Evolutionary conservation across 1,140 invertebrate species (phyloP), one percentile per base, ranked within the genome.

Genomic region (Teleogryllus occipitalis): DNA sequence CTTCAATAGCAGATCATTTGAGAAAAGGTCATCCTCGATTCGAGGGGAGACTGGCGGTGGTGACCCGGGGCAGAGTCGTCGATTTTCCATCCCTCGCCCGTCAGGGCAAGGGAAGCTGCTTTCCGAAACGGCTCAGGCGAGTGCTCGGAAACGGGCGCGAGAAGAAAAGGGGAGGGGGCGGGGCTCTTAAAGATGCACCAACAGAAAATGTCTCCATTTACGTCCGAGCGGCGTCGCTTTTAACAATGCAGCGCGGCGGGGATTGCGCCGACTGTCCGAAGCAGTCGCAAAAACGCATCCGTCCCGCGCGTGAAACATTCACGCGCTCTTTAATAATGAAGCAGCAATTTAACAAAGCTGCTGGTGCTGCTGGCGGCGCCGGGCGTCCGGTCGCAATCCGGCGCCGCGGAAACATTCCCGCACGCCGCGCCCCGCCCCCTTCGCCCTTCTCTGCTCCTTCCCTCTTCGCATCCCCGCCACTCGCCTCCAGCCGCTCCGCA

Each of bases 251-350:
- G 54, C 54, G 18, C 18, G 10, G 7, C 54, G 54, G 54, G 54
- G 54, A 65, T 65, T 65, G 54, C 54, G 54, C 10, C 10, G 2
- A 65, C 10, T 65, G 54, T 65, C 54, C 18, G 54, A 65, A 65
- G 54, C 54, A 65, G 54, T 65, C 54, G 54, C 54, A 65, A 65
- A 65, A 65, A 65, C 54, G 54, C 54, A 65, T 65, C 54, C 54
- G 54, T 65, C 54, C 54, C 2, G 54, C 54, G 10, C 54, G 10
- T 65, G 54, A 65, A 65, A 65, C 54, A 65, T 65, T 65, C 54
- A 65, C 54, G 54, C 54, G 18, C 54, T 18, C 54, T 10, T 65
- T 65, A 65, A 65, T 65, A 65, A 65, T 65, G 10, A 65, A 65
- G 54, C 54, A 65, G 54, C 54, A 65, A 65, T 65, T 65, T 65